Evolutionary conservation across 2,797 vertebrate species (phyloP).

Genomic region (Meriones psammophilus): DNA sequence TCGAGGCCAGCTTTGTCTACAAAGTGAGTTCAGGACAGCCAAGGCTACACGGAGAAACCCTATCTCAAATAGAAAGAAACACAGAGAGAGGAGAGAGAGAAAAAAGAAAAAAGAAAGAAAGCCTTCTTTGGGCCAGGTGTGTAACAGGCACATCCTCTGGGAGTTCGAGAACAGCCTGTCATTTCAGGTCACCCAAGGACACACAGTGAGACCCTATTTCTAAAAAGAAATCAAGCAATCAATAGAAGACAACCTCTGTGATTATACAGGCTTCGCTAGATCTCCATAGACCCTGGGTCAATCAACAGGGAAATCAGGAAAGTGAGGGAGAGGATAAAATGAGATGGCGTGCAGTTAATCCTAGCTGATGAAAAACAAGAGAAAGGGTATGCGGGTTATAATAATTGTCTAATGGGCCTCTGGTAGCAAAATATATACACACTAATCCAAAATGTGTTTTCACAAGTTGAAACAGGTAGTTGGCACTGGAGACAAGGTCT

Average conservation of each 20-base stretch:
- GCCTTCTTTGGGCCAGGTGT: background rate
- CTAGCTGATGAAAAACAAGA: background rate
- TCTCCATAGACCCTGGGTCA: background rate
- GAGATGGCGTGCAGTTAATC: background rate
- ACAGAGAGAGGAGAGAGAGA: background rate
- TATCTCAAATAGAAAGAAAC: no score
- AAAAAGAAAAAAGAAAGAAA: background rate
- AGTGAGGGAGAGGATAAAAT: background rate
- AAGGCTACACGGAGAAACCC: no score
- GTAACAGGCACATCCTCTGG: background rate
- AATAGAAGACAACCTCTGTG: background rate
- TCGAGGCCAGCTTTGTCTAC: no score
- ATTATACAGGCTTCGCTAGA: background rate
- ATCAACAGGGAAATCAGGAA: background rate
- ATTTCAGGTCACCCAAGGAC: background rate
- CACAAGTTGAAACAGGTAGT: background rate
- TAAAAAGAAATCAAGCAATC: background rate
- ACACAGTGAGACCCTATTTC: background rate
- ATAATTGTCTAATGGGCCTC: background rate
- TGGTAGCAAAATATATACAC: slow-evolving; percentile 30
- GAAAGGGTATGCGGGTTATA: background rate
- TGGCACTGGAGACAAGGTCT: background rate
- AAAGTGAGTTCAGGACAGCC: no score
- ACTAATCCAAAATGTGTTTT: background rate
- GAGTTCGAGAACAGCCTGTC: background rate